Percentiles rank a stretch among this genome's conserved stretches.
phyloP scores from a whole-genome alignment of 1,140 invertebrate species.

The Aphis gossypii region DNA sequence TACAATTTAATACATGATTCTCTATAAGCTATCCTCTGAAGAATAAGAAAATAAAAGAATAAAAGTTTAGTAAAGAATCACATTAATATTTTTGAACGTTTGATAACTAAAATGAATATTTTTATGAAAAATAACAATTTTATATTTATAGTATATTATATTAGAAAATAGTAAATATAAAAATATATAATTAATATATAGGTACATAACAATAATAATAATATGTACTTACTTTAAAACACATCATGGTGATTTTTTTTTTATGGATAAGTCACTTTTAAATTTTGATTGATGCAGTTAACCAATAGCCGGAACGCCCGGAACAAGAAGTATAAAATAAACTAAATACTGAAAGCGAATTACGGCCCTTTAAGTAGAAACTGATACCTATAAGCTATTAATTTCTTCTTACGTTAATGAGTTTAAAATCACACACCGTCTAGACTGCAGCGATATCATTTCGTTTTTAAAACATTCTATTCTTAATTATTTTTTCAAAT shows the following conservation, averaged over 20 bases:
- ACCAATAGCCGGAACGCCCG: too few species aligned
- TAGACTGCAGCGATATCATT: not conserved
- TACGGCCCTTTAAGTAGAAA: not conserved
- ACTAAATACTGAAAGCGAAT: not conserved
- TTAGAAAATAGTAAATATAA: not conserved
- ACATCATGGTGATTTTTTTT: not conserved
- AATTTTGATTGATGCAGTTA: not conserved
- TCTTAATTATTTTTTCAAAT: not conserved
- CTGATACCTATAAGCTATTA: not conserved
- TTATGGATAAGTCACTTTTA: not conserved
- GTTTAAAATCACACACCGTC: not conserved
- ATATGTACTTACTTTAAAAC: slow-evolving; percentile 19
- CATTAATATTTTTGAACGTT: not conserved
- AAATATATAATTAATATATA: not conserved
- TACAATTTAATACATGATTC: too few species aligned
- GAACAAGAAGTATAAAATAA: not conserved
- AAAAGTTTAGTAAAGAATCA: not conserved
- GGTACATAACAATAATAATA: not conserved
- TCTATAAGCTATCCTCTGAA: too few species aligned
- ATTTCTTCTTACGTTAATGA: not conserved
- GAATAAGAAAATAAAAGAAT: too few species aligned
- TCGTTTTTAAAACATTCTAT: not conserved
- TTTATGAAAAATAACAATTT: too few species aligned
- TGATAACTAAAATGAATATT: not conserved
- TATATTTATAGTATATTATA: too few species aligned